Evolutionary conservation across 1,140 invertebrate genomes (phyloP).

Genomic region (Bathynomus jamesi): DNA sequence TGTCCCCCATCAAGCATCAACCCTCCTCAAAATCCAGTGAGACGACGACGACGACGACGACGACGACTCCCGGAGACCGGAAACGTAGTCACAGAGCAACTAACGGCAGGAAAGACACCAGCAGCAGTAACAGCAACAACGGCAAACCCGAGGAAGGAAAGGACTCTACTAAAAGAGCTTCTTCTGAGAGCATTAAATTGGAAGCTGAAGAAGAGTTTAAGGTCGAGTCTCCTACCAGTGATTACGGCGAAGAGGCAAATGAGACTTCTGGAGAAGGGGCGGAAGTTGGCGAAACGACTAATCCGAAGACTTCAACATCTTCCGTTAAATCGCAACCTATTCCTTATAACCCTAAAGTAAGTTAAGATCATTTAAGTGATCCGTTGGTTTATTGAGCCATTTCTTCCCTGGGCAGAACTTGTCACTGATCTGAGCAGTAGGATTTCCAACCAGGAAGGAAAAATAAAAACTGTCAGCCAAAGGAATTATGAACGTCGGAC

Average conservation of each 20-base stretch:
- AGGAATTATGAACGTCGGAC: no score
- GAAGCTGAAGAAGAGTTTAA: slow-evolving; percentile 9
- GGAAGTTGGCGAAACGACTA: neutral
- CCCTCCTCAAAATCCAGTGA: neutral
- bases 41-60: neutral
- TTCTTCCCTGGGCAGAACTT: slow-evolving; percentile 37
- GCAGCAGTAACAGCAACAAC: neutral
- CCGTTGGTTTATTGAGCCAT: slow-evolving; percentile 41
- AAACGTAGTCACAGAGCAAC: neutral
- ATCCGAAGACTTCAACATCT: slow-evolving; percentile 18
- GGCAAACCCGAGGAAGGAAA: slow-evolving; percentile 2
- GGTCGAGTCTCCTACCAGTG: slow-evolving; percentile 35
- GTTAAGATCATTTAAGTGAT: slow-evolving; percentile 26
- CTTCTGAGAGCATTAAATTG: neutral
- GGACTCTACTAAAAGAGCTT: neutral
- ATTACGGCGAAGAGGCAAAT: slow-evolving; percentile 29
- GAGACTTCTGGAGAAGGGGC: slow-evolving; percentile 7
- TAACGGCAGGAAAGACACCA: neutral
- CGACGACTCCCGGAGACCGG: neutral
- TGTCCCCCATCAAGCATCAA: slow-evolving; percentile 36
- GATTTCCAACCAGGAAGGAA: no score
- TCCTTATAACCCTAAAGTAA: slow-evolving; percentile 25
- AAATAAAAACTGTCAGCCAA: no score
- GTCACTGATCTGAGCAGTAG: no score
- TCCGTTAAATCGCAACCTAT: slow-evolving; percentile 22